Conservation (phyloP, 2,113 vertebrate species). For the Lipophrys pholis region DNA sequence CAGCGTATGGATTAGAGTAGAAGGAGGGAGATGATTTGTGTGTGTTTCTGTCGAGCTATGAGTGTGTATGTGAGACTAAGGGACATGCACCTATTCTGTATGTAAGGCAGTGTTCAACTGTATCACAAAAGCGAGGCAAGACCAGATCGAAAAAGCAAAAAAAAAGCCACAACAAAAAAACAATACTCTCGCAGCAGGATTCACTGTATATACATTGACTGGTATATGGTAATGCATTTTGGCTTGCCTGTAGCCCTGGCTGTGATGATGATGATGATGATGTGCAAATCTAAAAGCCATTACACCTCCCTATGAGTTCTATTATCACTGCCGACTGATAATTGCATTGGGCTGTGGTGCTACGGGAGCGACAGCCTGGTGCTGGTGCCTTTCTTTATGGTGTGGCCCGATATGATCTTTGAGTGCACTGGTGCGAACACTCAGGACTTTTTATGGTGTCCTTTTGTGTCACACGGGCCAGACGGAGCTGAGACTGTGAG, state of each 20-base stretch:
- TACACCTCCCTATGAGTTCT: slow-evolving; percentile 72
- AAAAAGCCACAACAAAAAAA: slow-evolving; percentile 3
- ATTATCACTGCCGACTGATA: slow-evolving; percentile 77
- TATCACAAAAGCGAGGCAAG: not conserved
- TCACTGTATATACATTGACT: slow-evolving; percentile 20
- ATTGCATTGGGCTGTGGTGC: slow-evolving; percentile 69
- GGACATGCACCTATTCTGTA: slow-evolving; percentile 15
- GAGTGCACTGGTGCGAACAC: slow-evolving; percentile 68
- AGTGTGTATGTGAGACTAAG: not conserved
- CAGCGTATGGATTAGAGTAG: slow-evolving; percentile 45
- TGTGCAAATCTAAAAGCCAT: slow-evolving; percentile 79
- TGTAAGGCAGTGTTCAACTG: slow-evolving; percentile 1
- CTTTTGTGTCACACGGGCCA: slow-evolving; percentile 71
- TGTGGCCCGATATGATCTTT: slow-evolving; percentile 66
- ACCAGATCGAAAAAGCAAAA: slow-evolving; percentile 14
- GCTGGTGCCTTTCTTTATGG: slow-evolving; percentile 57
- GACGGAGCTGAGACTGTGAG: slow-evolving; percentile 55
- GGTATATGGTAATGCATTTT: slow-evolving; percentile 43
- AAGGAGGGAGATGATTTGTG: slow-evolving; percentile 26
- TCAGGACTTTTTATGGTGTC: slow-evolving; percentile 66
- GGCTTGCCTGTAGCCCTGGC: slow-evolving; percentile 33
- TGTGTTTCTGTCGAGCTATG: not conserved
- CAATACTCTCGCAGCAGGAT: not conserved
- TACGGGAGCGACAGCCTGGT: slow-evolving; percentile 49
- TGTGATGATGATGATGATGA: slow-evolving; percentile 70